Evolutionary conservation across 2,113 vertebrate genomes (phyloP).

Genomic region (Lophochroa leadbeateri): DNA sequence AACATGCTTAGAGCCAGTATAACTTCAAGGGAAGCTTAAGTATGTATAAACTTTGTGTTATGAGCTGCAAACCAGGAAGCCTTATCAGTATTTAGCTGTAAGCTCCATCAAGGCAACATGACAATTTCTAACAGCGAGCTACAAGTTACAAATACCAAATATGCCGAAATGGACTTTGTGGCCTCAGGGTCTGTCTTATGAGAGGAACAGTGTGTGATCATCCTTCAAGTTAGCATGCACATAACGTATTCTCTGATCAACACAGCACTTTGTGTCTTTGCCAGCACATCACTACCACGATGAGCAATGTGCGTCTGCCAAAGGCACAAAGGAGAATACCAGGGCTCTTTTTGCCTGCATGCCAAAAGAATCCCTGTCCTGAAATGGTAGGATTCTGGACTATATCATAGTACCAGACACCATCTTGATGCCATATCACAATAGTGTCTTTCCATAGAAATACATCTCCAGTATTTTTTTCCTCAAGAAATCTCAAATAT

Average conservation of each 20-base stretch:
- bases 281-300: conserved; percentile 18
- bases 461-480: neutral
- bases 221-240: conserved; percentile 41
- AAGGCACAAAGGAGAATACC: conserved; percentile 26
- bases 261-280: conserved; percentile 5
- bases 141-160: conserved; percentile 23
- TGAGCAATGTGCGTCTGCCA: conserved; percentile 2
- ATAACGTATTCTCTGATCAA: conserved; percentile 40
- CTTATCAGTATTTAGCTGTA: neutral
- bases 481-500: neutral
- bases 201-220: conserved; percentile 43
- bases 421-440: neutral
- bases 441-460: neutral
- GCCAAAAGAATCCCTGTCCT: conserved; percentile 12
- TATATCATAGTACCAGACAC: neutral
- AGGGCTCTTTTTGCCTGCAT: neutral
- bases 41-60: neutral
- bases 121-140: conserved; percentile 2
- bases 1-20: neutral
- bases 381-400: neutral
- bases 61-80: neutral
- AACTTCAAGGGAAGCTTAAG: neutral
- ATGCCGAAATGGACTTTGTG: conserved; percentile 22
- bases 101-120: neutral
- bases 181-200: conserved; percentile 27